phyloP scores from a whole-genome alignment of 2,888 invertebrate genomes.

The Cabera pusaria region DNA sequence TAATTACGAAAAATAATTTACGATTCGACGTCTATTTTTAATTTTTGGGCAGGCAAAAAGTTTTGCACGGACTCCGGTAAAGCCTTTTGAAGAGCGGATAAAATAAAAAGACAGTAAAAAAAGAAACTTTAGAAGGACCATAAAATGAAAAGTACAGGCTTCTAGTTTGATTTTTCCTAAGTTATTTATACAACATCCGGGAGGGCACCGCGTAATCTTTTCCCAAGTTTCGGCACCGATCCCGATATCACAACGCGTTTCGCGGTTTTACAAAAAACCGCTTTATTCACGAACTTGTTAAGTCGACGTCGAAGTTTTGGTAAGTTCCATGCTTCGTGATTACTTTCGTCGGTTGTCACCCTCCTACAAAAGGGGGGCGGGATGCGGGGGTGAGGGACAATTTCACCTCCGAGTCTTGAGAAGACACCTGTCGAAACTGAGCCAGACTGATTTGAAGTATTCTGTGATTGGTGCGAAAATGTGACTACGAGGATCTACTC shows the following conservation, averaged over 20 bases:
- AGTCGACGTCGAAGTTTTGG: conserved; percentile 47
- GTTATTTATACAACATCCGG: conserved; percentile 24
- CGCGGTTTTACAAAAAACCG: conserved; percentile 32
- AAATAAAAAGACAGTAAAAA: no score
- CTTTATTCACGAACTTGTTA: conserved; percentile 36
- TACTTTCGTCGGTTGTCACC: conserved; percentile 58
- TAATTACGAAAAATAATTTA: no score
- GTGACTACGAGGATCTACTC: conserved; percentile 15
- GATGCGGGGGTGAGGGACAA: conserved; percentile 6
- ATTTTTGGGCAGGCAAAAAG: no score
- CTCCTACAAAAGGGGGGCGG: conserved; percentile 29
- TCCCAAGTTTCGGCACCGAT: conserved; percentile 27
- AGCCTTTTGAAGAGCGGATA: conserved; percentile 2
- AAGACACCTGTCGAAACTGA: conserved; percentile 65
- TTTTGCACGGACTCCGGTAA: background rate
- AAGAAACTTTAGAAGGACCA: conserved; percentile 3
- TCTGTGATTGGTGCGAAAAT: conserved; percentile 4
- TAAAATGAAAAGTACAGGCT: conserved; percentile 8
- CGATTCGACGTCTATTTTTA: no score
- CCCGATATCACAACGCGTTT: conserved; percentile 32
- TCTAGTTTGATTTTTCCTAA: conserved; percentile 14
- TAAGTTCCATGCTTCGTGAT: conserved; percentile 64
- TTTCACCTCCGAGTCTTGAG: conserved; percentile 43
- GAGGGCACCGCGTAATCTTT: conserved; percentile 30
- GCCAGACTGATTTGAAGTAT: conserved; percentile 58